These are phyloP conservation scores for Xiphophorus hellerii DNA, from an alignment of 2,113 vertebrate genomes.

Conservation along the genomic window DNA sequence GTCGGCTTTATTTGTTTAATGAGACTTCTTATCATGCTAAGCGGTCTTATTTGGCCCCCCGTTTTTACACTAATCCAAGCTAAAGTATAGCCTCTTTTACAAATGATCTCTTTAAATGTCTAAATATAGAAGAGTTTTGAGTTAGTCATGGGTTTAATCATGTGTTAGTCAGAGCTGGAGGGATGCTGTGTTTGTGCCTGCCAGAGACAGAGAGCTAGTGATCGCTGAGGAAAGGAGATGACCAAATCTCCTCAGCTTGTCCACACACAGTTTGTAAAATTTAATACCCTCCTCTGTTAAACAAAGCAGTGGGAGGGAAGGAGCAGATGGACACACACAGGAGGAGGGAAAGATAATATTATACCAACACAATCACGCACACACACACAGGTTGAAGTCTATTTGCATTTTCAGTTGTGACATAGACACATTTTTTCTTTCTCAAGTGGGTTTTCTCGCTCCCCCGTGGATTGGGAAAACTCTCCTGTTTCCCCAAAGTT, in stretches of 20 bases:
- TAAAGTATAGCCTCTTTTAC: neutral
- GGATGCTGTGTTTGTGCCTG: conserved; percentile 15
- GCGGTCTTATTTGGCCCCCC: neutral
- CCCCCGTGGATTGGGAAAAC: conserved; percentile 11
- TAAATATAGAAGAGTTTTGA: conserved; percentile 26
- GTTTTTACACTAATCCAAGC: neutral
- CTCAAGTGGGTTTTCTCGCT: conserved; percentile 11
- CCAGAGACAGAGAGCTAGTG: neutral
- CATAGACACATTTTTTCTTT: neutral
- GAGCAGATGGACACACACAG: conserved; percentile 47
- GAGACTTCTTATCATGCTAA: neutral
- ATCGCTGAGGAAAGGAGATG: conserved; percentile 17
- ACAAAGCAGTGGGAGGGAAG: conserved; percentile 44
- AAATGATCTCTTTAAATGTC: neutral
- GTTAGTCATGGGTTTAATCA: conserved; percentile 52
- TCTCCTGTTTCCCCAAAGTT: conserved; percentile 48
- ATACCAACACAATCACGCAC: conserved; percentile 10
- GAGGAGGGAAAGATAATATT: conserved; percentile 18
- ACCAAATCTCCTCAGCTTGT: conserved; percentile 26
- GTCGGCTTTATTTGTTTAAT: neutral
- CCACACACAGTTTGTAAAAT: conserved; percentile 21
- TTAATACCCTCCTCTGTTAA: conserved; percentile 24
- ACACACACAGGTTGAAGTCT: neutral
- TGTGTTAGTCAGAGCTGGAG: conserved; percentile 30
- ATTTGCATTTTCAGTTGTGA: too few relatives aligned